Conservation (phyloP, 2,888 invertebrate genomes). For the Cyclophora punctaria region DNA sequence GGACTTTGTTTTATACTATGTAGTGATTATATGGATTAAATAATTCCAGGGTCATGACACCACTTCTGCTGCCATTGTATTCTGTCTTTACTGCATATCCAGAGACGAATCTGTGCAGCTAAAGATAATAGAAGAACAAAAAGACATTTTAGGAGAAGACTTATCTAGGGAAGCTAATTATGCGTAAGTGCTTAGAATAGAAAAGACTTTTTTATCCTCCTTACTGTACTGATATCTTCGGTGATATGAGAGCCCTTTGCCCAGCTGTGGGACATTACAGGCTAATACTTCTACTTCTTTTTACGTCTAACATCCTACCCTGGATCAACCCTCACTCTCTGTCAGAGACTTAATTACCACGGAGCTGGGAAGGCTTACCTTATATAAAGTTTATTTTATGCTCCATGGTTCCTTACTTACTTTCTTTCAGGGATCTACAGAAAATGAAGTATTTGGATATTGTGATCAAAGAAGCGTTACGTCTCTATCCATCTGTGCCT, state of each 20-base stretch:
- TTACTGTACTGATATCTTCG: no score
- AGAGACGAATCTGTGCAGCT: slow-evolving; percentile 63
- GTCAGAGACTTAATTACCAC: no score
- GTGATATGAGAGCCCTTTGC: no score
- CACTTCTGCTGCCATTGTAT: slow-evolving; percentile 69
- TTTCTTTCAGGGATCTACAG: slow-evolving; percentile 47
- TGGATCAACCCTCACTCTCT: no score
- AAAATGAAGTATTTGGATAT: slow-evolving; percentile 72
- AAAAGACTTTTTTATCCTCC: no score
- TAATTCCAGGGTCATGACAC: slow-evolving; percentile 69
- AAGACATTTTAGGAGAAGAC: slow-evolving; percentile 46
- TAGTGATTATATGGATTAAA: neutral
- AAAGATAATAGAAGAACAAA: slow-evolving; percentile 59
- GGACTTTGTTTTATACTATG: no score
- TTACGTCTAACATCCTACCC: no score
- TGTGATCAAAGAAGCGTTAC: slow-evolving; percentile 69
- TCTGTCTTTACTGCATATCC: slow-evolving; percentile 61
- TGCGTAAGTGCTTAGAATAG: slow-evolving; percentile 24
- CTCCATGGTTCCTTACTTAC: no score
- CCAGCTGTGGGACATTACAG: no score
- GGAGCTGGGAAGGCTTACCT: neutral
- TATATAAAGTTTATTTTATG: slow-evolving; percentile 1
- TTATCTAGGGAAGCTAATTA: slow-evolving; percentile 35
- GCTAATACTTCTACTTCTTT: no score
- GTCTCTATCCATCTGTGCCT: slow-evolving; percentile 72